phyloP scores from a whole-genome alignment of 2,888 invertebrate genomes.

The Adela reaumurella region DNA sequence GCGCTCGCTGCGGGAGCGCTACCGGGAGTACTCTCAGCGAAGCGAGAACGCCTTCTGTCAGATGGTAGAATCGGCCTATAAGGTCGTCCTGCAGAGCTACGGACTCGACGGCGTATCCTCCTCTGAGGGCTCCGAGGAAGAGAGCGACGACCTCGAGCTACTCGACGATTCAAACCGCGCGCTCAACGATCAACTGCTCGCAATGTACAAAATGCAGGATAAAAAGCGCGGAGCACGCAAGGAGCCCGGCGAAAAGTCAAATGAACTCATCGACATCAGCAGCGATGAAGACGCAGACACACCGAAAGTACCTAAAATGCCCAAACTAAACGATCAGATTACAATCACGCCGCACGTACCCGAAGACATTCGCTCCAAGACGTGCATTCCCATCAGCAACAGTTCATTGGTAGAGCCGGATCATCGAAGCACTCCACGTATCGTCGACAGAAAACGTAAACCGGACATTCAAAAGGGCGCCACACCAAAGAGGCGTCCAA shows the following conservation, averaged over 20 bases:
- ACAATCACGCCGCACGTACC: slow-evolving; percentile 47
- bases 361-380: slow-evolving; percentile 16
- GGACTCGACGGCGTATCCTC: slow-evolving; percentile 59
- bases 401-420: slow-evolving; percentile 22
- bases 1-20: slow-evolving; percentile 68
- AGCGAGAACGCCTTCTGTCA: slow-evolving; percentile 76
- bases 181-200: slow-evolving; percentile 53
- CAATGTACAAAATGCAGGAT: slow-evolving; percentile 50
- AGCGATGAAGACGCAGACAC: slow-evolving; percentile 40
- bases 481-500: slow-evolving; percentile 29
- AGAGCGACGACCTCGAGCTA: slow-evolving; percentile 64
- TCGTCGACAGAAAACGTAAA: slow-evolving; percentile 38
- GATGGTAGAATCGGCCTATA: slow-evolving; percentile 74
- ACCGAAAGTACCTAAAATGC: slow-evolving; percentile 36
- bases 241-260: slow-evolving; percentile 30
- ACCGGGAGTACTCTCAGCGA: slow-evolving; percentile 74
- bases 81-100: slow-evolving; percentile 67
- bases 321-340: slow-evolving; percentile 49
- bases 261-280: slow-evolving; percentile 47
- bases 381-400: slow-evolving; percentile 14
- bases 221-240: slow-evolving; percentile 37
- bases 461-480: slow-evolving; percentile 24
- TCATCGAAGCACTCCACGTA: slow-evolving; percentile 15
- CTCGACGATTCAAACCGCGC: slow-evolving; percentile 80
- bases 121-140: slow-evolving; percentile 58